phyloP scores from a whole-genome alignment of 2,888 invertebrate genomes.

The Vannuccia rotundouncinata region DNA sequence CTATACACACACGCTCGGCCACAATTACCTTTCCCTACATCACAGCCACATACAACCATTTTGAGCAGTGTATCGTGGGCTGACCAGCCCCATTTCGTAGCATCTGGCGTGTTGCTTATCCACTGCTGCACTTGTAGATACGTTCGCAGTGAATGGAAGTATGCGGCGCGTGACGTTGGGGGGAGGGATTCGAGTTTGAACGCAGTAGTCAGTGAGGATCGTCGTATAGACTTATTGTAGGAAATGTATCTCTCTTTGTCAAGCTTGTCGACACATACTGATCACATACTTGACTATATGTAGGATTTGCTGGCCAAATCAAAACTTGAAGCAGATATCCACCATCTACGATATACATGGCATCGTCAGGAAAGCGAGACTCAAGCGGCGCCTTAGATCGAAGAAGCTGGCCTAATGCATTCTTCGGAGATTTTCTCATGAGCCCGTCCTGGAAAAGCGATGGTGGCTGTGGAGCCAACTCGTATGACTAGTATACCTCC shows the following conservation, averaged over 20 bases:
- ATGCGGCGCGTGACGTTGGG: slow-evolving; percentile 26
- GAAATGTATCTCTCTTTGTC: slow-evolving; percentile 23
- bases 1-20: slow-evolving; percentile 20
- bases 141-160: slow-evolving; percentile 26
- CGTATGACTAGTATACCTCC: slow-evolving; percentile 34
- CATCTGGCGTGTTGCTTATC: slow-evolving; percentile 20
- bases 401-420: slow-evolving; percentile 29
- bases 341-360: slow-evolving; percentile 41
- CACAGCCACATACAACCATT: slow-evolving; percentile 24
- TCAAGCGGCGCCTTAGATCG: slow-evolving; percentile 5
- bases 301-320: slow-evolving; percentile 43
- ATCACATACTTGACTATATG: slow-evolving; percentile 42
- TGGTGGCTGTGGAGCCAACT: slow-evolving; percentile 39
- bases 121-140: slow-evolving; percentile 26
- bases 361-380: slow-evolving; percentile 14
- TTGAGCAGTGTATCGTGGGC: slow-evolving; percentile 23
- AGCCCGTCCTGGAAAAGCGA: slow-evolving; percentile 38
- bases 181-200: slow-evolving; percentile 26
- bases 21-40: slow-evolving; percentile 26
- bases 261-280: slow-evolving; percentile 41
- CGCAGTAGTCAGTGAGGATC: slow-evolving; percentile 23
- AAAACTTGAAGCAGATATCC: slow-evolving; percentile 45
- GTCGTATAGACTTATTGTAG: slow-evolving; percentile 23
- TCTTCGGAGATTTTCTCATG: slow-evolving; percentile 37
- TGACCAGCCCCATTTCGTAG: slow-evolving; percentile 19